A percentile compares a stretch with the other conserved stretches of the same genome.
Conservation (phyloP, 2,113 vertebrate genomes). For the Clinocottus analis region DNA sequence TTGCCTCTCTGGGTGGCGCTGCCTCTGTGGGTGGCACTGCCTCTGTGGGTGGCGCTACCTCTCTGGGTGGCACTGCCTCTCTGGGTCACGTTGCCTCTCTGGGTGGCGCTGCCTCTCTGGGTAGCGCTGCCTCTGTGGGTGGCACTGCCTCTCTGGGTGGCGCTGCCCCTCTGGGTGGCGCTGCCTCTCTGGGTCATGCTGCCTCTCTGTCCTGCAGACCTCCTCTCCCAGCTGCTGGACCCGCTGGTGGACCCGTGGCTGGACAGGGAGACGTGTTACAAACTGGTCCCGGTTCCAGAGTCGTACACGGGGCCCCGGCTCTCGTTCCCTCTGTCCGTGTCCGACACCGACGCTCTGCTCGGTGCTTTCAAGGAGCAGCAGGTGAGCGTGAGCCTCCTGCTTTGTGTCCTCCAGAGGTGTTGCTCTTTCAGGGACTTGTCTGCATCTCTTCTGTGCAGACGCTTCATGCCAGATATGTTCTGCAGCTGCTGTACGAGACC, state of each 20-base stretch:
- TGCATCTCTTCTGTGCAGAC: conserved; percentile 78
- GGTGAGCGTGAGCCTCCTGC: too few species aligned
- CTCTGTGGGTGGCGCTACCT: too few species aligned
- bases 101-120: too few species aligned
- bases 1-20: too few species aligned
- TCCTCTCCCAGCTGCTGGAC: conserved; percentile 86
- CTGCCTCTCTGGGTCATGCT: too few species aligned
- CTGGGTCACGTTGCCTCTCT: too few species aligned
- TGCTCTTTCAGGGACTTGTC: neutral
- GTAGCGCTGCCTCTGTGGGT: too few species aligned
- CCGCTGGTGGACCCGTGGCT: conserved; percentile 71
- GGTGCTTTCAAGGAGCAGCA: conserved; percentile 89
- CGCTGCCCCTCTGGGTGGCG: too few species aligned
- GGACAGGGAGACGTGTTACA: conserved; percentile 75
- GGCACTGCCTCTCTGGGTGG: too few species aligned
- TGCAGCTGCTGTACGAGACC: conserved; percentile 91
- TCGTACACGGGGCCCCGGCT: conserved; percentile 90
- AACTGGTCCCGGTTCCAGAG: conserved; percentile 84
- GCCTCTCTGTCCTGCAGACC: conserved; percentile 66
- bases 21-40: too few species aligned
- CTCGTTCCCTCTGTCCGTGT: conserved; percentile 89
- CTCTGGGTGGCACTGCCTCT: too few species aligned
- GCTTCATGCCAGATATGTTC: conserved; percentile 91
- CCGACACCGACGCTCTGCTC: conserved; percentile 87
- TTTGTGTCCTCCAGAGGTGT: neutral